Percentiles rank a stretch among this genome's conserved stretches.
These are phyloP conservation scores for Vombatus ursinus DNA, from an alignment of 2,113 vertebrate species.

Conservation along the genomic window DNA sequence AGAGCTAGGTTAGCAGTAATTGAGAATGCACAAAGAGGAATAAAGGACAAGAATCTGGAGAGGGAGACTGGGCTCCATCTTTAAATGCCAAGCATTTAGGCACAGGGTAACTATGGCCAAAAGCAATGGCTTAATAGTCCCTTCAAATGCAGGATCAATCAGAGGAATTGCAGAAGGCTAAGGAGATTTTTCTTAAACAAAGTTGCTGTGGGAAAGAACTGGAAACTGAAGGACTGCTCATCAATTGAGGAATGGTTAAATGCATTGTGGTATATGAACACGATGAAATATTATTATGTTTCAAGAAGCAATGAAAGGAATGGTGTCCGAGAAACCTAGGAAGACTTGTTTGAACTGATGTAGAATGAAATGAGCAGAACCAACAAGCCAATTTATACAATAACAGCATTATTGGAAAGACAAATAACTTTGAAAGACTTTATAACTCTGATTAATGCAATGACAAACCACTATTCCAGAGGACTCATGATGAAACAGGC, in stretches of 20 bases:
- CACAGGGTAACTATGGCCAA: background rate
- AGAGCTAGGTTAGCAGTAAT: background rate
- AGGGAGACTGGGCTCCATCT: background rate
- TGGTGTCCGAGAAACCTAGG: background rate
- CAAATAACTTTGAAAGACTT: background rate
- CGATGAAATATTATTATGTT: background rate
- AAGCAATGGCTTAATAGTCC: background rate
- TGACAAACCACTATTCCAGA: background rate
- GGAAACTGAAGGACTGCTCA: background rate
- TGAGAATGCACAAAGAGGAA: background rate
- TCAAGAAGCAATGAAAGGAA: background rate
- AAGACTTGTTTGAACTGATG: background rate
- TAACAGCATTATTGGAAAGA: background rate
- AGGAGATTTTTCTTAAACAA: background rate
- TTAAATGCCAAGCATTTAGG: background rate
- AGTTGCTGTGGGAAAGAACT: background rate
- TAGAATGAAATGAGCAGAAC: background rate
- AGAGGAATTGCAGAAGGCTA: background rate
- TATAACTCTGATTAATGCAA: background rate
- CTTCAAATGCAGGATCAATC: background rate
- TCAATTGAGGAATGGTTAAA: background rate
- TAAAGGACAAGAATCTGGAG: background rate
- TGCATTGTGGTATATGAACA: background rate
- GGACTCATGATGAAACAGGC: background rate
- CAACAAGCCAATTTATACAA: background rate